Conservation (phyloP, 2,113 vertebrate genomes). For the Lycocorax pyrrhopterus region DNA sequence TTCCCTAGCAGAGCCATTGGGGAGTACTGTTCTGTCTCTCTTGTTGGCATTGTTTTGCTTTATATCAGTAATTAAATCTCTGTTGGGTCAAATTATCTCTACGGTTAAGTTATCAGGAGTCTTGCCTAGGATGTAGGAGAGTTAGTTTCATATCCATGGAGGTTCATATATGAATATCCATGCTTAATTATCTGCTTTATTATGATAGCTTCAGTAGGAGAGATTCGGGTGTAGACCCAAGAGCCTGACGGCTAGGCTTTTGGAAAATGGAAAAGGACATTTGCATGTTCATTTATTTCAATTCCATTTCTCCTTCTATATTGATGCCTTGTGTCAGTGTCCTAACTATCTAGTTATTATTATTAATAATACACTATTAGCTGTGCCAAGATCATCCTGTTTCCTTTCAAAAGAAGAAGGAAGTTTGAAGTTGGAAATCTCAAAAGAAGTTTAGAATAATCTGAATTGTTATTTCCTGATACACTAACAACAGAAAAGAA, state of each 20-base stretch:
- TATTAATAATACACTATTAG: neutral
- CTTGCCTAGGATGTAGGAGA: neutral
- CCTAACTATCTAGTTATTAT: neutral
- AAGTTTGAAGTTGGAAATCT: neutral
- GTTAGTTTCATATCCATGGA: neutral
- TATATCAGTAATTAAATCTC: constrained; percentile 45
- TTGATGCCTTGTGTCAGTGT: neutral
- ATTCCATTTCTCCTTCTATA: neutral
- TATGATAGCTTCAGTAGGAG: neutral
- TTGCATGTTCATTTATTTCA: neutral
- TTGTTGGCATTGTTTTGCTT: constrained; percentile 25
- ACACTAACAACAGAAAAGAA: neutral
- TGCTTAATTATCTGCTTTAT: neutral
- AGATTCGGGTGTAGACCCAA: neutral
- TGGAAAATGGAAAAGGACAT: neutral
- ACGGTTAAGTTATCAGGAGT: neutral
- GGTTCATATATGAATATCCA: neutral
- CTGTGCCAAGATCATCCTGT: neutral
- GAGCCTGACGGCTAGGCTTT: neutral
- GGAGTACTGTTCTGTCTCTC: neutral
- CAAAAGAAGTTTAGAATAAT: neutral
- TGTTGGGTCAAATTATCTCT: constrained; percentile 19
- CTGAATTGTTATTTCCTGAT: neutral
- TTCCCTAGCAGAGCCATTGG: neutral
- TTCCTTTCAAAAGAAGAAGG: neutral